Conservation (phyloP, 2,113 vertebrate genomes). For the Cathartes aura region DNA sequence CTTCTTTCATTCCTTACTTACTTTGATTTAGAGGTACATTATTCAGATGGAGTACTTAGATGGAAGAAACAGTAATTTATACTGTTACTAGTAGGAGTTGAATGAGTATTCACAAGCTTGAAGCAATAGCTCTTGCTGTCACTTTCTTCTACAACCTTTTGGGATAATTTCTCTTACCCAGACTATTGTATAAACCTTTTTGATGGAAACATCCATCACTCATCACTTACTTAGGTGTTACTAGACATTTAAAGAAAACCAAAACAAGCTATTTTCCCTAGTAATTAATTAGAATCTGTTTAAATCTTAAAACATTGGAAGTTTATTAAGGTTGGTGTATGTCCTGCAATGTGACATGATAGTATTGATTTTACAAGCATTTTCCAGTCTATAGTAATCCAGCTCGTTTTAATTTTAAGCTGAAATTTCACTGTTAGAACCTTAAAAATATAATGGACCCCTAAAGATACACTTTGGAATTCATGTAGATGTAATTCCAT, state of each 20-base stretch:
- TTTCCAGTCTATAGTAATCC: neutral
- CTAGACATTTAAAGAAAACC: neutral
- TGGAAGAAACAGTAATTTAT: neutral
- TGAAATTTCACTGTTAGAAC: neutral
- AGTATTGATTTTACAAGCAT: neutral
- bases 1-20: neutral
- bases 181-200: neutral
- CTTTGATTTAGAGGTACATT: neutral
- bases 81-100: neutral
- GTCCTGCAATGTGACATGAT: neutral
- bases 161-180: neutral
- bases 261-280: neutral
- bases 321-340: neutral
- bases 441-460: neutral
- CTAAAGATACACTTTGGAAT: neutral
- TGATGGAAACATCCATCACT: neutral
- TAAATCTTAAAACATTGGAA: neutral
- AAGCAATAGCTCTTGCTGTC: neutral
- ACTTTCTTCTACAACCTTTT: neutral
- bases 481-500: neutral
- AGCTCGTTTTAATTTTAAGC: neutral
- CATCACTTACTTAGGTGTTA: neutral
- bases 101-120: neutral
- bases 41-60: neutral
- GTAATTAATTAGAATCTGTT: neutral